Evolutionary conservation across 2,797 vertebrate genomes (phyloP).

Genomic region (Holocentrus rufus): DNA sequence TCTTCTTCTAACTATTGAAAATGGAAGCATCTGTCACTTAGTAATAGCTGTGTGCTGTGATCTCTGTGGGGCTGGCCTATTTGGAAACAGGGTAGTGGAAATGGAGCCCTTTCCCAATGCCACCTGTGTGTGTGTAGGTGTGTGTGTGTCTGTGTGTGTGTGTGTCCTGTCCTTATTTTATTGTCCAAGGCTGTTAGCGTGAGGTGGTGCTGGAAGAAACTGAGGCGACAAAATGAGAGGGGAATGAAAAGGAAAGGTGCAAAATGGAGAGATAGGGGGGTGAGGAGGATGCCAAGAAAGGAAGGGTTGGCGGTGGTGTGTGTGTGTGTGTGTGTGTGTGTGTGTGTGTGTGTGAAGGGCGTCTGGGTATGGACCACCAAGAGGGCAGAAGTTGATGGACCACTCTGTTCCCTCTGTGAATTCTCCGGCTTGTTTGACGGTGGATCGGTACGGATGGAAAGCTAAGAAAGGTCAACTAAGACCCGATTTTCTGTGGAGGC

Average conservation of each 20-base stretch:
- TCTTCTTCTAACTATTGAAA: constrained; percentile 41
- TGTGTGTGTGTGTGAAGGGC: too few relatives aligned
- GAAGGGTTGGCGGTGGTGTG: background rate
- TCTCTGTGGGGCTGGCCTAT: background rate
- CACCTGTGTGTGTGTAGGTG: background rate
- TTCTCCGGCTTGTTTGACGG: background rate
- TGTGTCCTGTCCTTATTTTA: constrained; percentile 14
- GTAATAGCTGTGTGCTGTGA: constrained; percentile 28
- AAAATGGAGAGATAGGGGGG: background rate
- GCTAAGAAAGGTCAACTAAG: too few relatives aligned
- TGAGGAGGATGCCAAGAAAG: background rate
- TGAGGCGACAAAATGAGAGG: background rate
- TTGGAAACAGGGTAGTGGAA: constrained; percentile 13
- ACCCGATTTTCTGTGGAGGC: too few relatives aligned
- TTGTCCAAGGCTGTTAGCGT: background rate
- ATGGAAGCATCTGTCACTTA: constrained; percentile 29
- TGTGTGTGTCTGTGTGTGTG: constrained; percentile 11
- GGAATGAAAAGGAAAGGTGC: background rate
- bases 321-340: too few relatives aligned
- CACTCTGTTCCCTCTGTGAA: too few relatives aligned
- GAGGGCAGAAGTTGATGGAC: background rate
- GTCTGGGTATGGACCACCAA: too few relatives aligned
- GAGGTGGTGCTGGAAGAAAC: background rate
- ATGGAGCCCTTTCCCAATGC: constrained; percentile 13
- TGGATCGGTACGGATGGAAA: too few relatives aligned